Base-by-base conservation (phyloP, 2,888 invertebrate genomes). In the Trissolcus brochymenae region DNA sequence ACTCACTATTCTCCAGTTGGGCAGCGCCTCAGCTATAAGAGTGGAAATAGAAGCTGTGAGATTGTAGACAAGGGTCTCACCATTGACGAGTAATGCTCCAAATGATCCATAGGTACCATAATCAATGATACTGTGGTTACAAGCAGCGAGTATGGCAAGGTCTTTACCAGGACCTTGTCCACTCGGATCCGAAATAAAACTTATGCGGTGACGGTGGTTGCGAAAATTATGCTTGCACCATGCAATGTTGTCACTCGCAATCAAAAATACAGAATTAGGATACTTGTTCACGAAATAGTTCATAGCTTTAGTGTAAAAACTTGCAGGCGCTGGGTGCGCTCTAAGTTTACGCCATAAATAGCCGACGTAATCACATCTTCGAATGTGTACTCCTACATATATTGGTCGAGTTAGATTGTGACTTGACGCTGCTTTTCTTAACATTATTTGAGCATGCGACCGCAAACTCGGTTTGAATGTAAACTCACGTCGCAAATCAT, bases 401-500 rank as follows among this genome's bases (percentile, higher is more conserved):
- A 89, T 89, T 50, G 87, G 83, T 49, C 86, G 83, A 9, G 81
- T 80, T 19, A 87, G 68, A 57, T 86, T 85, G 73, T 83, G 84
- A 50, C 84, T 82, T 50, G 82, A 77, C 4, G 87, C 84, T 35
- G 84, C 84, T 50, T 87, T 85, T 67, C 85, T 85, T 25, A 92
- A 82, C 61, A 90, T 87, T 74, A 86, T 89, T 76, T 90, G 90
- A 56, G 91, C 91, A 76, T 90, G 89, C 17, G 88, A 86, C 61
- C 90, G 83, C 73, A 91, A 85, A 79, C 88, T 90, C 74, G 88
- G 87, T 79, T 90, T 90, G 83, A 92, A 91, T 49, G 90, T 90
- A 80, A 92, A 91, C 85, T 92, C 92, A 80, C 90, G 90, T 68
- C 91, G 88, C 73, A 92, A 89, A 82, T 92, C 92, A 84, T 91